Base-by-base conservation (phyloP, 1,140 invertebrate species). In the Halesus radiatus region DNA sequence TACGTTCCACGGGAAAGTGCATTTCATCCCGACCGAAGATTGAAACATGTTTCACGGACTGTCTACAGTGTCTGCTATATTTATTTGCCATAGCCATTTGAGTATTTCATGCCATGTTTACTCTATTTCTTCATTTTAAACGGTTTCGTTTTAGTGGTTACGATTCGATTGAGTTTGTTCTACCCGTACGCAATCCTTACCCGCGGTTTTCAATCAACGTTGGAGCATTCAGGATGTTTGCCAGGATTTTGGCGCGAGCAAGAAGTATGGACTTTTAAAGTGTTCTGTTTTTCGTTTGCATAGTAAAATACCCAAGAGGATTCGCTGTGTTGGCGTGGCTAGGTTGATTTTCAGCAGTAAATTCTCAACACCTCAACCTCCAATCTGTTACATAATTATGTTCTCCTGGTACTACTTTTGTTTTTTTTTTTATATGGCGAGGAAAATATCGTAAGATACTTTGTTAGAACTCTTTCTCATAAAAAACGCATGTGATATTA, bases 231-330 rank as follows among this genome's bases (percentile, higher is more conserved):
- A 10, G 22, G 60, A 37, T 26, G 66, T 62, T 58, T 26, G 22
- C 62, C 50, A 78, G 76, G 58, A 76, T 76, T 70, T 52, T 15
- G n/a, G 53, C 15, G 23, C 53, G n/a, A 68, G 23, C 8, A 79
- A 52, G 66, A 72, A 54, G 77, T 15, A 72, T 79, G 54, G 62
- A 32, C 62, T 78, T 26, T 15, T 18, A 20, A 58, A 79, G 50
- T 78, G 70, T 73, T 72, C 53, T 79, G 66, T 79, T 79, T 79
- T 79, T 78, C 54, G 77, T 79, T 79, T 72, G 77, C 66, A 79
- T 79, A 79, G 77, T 73, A 58, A 79, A 79, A 60, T 60, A 79
- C 68, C 77, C 77, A n/a, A 6, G 77, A 50, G 66, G 22, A 72
- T 78, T 45, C 37, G 26, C 26, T 5, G n/a, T n/a, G n/a, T 29